A percentile compares a stretch with the other conserved stretches of the same genome.
phyloP scores from a whole-genome alignment of 2,888 invertebrate species.

The Calliscelio sp. region DNA sequence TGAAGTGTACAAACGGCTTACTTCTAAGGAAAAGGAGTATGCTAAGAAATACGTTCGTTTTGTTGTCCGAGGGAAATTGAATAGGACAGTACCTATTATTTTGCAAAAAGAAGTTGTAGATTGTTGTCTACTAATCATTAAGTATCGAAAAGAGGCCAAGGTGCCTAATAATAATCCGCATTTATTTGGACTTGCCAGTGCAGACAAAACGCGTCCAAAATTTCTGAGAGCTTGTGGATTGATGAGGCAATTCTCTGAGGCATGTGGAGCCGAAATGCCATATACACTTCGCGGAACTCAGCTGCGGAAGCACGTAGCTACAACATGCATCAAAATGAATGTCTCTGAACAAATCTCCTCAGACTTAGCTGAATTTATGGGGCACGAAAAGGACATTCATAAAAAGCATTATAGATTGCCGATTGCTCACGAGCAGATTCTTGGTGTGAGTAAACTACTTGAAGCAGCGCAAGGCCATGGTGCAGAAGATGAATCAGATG shows the following conservation, averaged over 20 bases:
- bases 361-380: constrained; percentile 28
- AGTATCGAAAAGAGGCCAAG: constrained; percentile 21
- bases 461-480: no score
- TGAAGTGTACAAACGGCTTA: constrained; percentile 61
- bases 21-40: constrained; percentile 57
- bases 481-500: no score
- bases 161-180: constrained; percentile 20
- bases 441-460: no score
- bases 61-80: constrained; percentile 74
- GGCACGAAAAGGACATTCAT: constrained; percentile 1
- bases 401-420: constrained; percentile 4
- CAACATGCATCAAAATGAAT: constrained; percentile 7
- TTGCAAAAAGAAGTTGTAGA: constrained; percentile 30
- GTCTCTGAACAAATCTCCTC: not conserved
- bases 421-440: constrained; percentile 9
- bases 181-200: constrained; percentile 47
- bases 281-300: not conserved
- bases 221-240: constrained; percentile 18
- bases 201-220: not conserved
- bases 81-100: constrained; percentile 60
- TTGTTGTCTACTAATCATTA: constrained; percentile 31
- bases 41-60: constrained; percentile 73
- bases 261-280: constrained; percentile 21
- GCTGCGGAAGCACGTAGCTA: constrained; percentile 30
- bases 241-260: not conserved